Evolutionary conservation across 2,113 vertebrate species (phyloP), one percentile per base, ranked within the genome.

Genomic region (Periophthalmodon schlosseri): DNA sequence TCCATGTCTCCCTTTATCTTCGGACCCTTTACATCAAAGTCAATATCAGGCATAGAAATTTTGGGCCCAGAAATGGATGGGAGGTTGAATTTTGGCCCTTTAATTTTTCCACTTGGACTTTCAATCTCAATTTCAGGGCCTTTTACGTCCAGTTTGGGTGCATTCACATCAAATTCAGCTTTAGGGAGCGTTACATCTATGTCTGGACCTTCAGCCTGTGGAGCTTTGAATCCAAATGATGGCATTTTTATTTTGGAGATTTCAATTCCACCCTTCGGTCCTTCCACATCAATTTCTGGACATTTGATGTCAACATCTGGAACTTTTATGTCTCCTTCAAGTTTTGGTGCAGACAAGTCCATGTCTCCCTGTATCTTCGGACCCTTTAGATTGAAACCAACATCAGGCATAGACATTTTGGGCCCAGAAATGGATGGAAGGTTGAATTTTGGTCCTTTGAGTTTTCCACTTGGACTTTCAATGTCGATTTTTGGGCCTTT

Each of bases 401-500:
- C 49, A 7, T 52, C 49, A 7, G 49, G 49, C 16, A 52, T 52
- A 7, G 49, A 52, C 0, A 52, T 2, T 7, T 52, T 52, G 1
- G 49, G 5, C 4, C 49, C 16, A 5, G 49, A 52, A 52, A 52
- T 52, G 5, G 49, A 52, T 52, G 49, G 49, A 52, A 52, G 49
- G 16, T 52, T 52, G 16, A 50, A 52, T 5, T 20, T 52, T 6
- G 49, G 49, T 52, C 7, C 44, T 68, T 47, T 46, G n/a, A 39
- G 4, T 13, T 39, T 68, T n/a, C 33, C 14, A 46, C 64, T 33
- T 39, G 64, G 64, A 44, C 36, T 7, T 20, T 44, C 20, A 21
- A 46, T 3, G 34, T 92, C 93, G 13, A 93, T 34, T 0, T 82
- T 57, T 20, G 49, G 44, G 2, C 4, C 7, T 24, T 44, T 4